Evolutionary conservation across 2,888 invertebrate genomes (phyloP), one percentile per base, ranked within the genome.

Genomic region (Ametastegia equiseti): DNA sequence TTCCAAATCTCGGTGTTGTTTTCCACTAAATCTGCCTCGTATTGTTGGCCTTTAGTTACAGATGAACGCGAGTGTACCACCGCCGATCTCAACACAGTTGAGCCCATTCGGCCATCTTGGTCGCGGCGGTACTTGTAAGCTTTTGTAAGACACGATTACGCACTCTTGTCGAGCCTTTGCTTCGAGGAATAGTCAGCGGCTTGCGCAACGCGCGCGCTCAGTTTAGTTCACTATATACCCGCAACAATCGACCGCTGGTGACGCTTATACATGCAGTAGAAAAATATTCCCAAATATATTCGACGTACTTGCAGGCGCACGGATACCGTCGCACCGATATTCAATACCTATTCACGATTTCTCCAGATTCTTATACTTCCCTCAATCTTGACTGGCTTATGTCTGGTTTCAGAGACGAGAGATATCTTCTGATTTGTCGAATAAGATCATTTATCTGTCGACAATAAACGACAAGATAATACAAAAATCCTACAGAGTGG

Each of bases 61-160:
- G 83, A 84, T 27, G 87, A 86, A 79, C 82, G 85, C 81, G 89
- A 85, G 84, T 87, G 85, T 85, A 85, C 86, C 77, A 88, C 88
- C 79, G 83, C 86, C 82, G 89, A 87, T 88, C 86, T 88, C 85
- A 88, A 85, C 85, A 88, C 88, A 88, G 89, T 85, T 89, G 89
- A 88, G 85, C 86, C 86, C 88, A 88, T 88, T 84, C 89, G 84
- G 88, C 88, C 89, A 89, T 89, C 85, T 89, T 89, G 88, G 79
- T 63, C 82, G 69, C 77, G 50, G 47, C 45, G 71, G 42, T 60
- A 82, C 77, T 81, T 50, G 45, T 77, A 47, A 63, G 75, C 75
- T 75, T 23, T 75, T 23, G 2, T 50, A 75, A 54, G 27, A 78
- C 42, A 50, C 78, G 60, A 60, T 78, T 78, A 78, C 75, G 30